A percentile compares a stretch with the other conserved stretches of the same genome.
phyloP scores from a whole-genome alignment of 2,888 invertebrate species.

The Alloplasta piceator region DNA sequence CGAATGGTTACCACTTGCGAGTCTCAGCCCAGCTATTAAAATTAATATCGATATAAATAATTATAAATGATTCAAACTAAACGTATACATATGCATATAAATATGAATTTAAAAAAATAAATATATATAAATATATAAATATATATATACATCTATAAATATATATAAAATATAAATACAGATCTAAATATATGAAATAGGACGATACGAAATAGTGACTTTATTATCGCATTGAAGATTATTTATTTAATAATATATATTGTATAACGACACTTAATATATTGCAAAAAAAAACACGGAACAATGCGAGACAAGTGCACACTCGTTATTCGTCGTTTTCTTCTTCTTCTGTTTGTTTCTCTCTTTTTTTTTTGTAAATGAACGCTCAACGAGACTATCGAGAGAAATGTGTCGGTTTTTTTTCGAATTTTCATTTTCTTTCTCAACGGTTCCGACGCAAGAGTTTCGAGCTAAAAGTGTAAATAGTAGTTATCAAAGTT shows the following conservation, averaged over 20 bases:
- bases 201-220: slow-evolving; percentile 75
- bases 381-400: slow-evolving; percentile 44
- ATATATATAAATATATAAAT: slow-evolving; percentile 71
- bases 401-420: slow-evolving; percentile 1
- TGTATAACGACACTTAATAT: slow-evolving; percentile 64
- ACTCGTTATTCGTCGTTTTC: slow-evolving; percentile 29
- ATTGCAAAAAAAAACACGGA: slow-evolving; percentile 49
- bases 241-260: slow-evolving; percentile 81
- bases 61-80: slow-evolving; percentile 69
- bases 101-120: slow-evolving; percentile 65
- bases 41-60: slow-evolving; percentile 76
- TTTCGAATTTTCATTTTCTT: slow-evolving; percentile 29
- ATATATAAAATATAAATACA: slow-evolving; percentile 76
- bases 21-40: slow-evolving; percentile 77
- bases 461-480: slow-evolving; percentile 50
- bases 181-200: slow-evolving; percentile 73
- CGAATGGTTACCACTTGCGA: slow-evolving; percentile 79
- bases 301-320: slow-evolving; percentile 49
- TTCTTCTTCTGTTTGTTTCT: background rate
- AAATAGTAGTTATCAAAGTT: slow-evolving; percentile 62
- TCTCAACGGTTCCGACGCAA: slow-evolving; percentile 20
- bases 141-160: slow-evolving; percentile 74
- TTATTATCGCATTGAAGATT: slow-evolving; percentile 83
- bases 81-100: slow-evolving; percentile 76
- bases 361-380: slow-evolving; percentile 56